Evolutionary conservation across 2,888 invertebrate genomes (phyloP), one percentile per base, ranked within the genome.

Genomic region (Electrophaes corylata): DNA sequence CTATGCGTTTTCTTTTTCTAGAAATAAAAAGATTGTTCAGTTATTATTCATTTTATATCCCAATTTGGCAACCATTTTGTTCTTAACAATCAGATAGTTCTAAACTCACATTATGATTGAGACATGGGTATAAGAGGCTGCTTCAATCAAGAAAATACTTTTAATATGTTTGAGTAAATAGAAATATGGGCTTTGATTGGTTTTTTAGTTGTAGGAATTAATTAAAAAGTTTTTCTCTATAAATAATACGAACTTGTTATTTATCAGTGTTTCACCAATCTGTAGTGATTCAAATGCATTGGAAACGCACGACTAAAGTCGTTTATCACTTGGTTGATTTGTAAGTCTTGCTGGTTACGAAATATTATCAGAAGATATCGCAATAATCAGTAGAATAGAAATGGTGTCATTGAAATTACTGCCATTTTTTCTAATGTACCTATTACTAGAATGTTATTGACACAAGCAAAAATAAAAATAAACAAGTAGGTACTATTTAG

Each of bases 281-380:
- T 51, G 33, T 53, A 51, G 50, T 61, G 57, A 50, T 43, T 59
- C 60, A 19, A 68, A 60, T 62, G 57, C 60, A 63, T 63, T 71
- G 40, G 57, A 64, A 65, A 60, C 54, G 48, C 55, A 53, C 60
- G 54, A 56, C 45, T 48, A 39, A 18, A 43, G 12, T 14, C 11
- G 29, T 59, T 61, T 62, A 63, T 65, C 61, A 45, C 50, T 52
- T 16, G 54, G 51, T 29, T 47, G 56, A 59, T 53, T 62, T 50
- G 29, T 39, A 50, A 37, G 12, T 35, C 40, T 48, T 40, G 44
- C 31, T 50, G 51, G 56, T 67, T 64, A 57, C 50, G 52, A 62
- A 65, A 65, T 20, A 50, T 60, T 64, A 64, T 62, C 55, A 56
- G 41, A 41, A 26, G 40, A 33, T 62, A 61, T 62, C 57, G 51